A percentile compares a stretch with the other conserved stretches of the same genome.
Evolutionary conservation across 92 coral and sea anemone genomes (phyloP).

Genomic region (Anthopleura xanthogrammica): DNA sequence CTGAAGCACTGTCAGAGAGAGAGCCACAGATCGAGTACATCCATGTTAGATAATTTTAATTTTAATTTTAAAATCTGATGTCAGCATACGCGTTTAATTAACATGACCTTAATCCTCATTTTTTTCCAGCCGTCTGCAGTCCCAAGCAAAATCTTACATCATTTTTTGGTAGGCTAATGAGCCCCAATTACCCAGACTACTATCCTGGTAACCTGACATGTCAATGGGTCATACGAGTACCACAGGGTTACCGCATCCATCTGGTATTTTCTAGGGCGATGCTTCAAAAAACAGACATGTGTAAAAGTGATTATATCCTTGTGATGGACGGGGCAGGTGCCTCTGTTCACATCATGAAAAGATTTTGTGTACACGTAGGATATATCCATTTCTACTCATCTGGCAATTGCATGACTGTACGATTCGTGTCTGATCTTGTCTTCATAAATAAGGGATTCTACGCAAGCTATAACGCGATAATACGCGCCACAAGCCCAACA

Average conservation of each 20-base stretch:
- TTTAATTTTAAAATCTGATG: not conserved
- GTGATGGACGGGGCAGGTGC: conserved; percentile 3
- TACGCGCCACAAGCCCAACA: not conserved
- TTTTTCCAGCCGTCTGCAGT: conserved; percentile 2
- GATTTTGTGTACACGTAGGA: not conserved
- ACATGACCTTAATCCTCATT: not conserved
- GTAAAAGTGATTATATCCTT: conserved; percentile 8
- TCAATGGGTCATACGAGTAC: conserved; percentile 4
- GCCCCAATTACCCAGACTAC: conserved; percentile 10
- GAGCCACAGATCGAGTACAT: not conserved
- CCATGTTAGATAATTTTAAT: not conserved
- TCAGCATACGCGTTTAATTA: not conserved
- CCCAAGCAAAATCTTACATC: not conserved
- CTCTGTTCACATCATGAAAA: conserved; percentile 3
- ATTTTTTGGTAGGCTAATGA: not conserved
- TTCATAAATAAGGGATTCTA: not conserved
- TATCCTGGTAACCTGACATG: conserved; percentile 11
- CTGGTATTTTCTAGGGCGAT: not conserved
- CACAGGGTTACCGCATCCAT: conserved; percentile 22
- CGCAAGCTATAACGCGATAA: not conserved
- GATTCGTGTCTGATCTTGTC: conserved; percentile 9
- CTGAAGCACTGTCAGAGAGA: too few species aligned
- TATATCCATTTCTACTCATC: not conserved
- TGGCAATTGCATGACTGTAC: conserved; percentile 11
- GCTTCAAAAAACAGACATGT: not conserved